These are phyloP conservation scores for Caenorhabditis sp. DNA, from an alignment of 2,888 invertebrate genomes.

Conservation along the genomic window DNA sequence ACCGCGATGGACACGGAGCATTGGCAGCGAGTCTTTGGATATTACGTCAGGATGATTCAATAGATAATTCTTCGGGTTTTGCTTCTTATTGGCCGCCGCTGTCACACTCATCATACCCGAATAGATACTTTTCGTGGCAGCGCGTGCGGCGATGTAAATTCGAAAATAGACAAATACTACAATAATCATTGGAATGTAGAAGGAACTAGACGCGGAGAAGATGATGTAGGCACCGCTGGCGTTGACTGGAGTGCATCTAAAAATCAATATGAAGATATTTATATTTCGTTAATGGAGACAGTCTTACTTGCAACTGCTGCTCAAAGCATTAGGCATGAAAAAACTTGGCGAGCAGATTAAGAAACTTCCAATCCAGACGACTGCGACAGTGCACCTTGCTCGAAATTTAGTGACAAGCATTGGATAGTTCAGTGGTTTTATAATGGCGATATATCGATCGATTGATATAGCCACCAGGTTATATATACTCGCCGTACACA, in stretches of 20 bases:
- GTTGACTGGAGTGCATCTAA: conserved; percentile 86
- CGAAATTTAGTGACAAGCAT: conserved; percentile 79
- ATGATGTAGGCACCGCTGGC: conserved; percentile 90
- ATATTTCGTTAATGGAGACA: background rate
- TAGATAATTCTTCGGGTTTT: conserved; percentile 66
- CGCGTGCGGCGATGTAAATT: conserved; percentile 86
- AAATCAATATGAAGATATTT: background rate
- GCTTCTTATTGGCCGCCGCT: conserved; percentile 67
- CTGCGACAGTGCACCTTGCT: conserved; percentile 72
- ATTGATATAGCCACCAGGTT: conserved; percentile 94
- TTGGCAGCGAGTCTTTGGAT: conserved; percentile 62
- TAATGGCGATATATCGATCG: conserved; percentile 89
- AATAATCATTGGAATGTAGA: conserved; percentile 95
- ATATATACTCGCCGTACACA: conserved; percentile 96
- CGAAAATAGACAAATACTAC: conserved; percentile 98
- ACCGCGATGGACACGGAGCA: conserved; percentile 68
- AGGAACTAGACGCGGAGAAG: conserved; percentile 85
- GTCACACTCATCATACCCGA: conserved; percentile 58
- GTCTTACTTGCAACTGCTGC: conserved; percentile 72
- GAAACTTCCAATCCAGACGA: conserved; percentile 94
- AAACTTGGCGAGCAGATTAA: conserved; percentile 95
- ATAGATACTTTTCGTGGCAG: conserved; percentile 69
- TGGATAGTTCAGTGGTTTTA: conserved; percentile 92
- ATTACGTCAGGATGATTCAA: conserved; percentile 66
- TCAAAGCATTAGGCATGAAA: conserved; percentile 71